Evolutionary conservation across 2,888 invertebrate species (phyloP), one percentile per base, ranked within the genome.

Genomic region (Calameuta idolon): DNA sequence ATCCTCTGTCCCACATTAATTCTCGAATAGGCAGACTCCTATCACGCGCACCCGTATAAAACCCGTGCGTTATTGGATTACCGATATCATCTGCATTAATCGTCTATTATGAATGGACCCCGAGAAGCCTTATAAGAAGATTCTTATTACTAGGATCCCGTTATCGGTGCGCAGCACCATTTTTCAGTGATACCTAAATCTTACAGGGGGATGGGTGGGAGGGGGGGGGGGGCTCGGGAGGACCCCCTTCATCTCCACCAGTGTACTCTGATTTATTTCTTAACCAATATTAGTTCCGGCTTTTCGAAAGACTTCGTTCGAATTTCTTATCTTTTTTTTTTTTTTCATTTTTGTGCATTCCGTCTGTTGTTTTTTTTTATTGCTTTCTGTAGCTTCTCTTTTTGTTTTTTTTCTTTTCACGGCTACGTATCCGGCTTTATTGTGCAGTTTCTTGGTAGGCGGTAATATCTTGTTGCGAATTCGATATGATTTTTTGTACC

Each of bases 61-160:
- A 77, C 76, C 76, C 71, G 71, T 73, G 76, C 76, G 73, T 77
- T 77, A 77, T 77, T 77, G 76, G 76, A 77, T 77, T 73, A 77
- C 76, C 76, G 76, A 77, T 77, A 77, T 77, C 76, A 73, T 74
- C 74, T 55, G 73, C 76, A 77, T 77, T 77, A 77, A 77, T 77
- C 76, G 73, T 73, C 76, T 74, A 73, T 77, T 77, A 77, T 77
- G 76, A 77, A 77, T 77, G 76, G 76, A 77, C 69, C 33, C 34
- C 31, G 33, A 33, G 76, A 31, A 34, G 71, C 71, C 34, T 34
- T 71, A 71, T 71, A 71, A 71, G 31, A 71, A 71, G 33, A 71
- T 71, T 71, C 71, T 71, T 71, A 71, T 71, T 55, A 55, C 71
- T 0, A 71, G 71, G 33, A 71, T 33, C 31, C 71, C 71, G 71